phyloP scores from a whole-genome alignment of 2,888 invertebrate species.

The Drosophila atripex region DNA sequence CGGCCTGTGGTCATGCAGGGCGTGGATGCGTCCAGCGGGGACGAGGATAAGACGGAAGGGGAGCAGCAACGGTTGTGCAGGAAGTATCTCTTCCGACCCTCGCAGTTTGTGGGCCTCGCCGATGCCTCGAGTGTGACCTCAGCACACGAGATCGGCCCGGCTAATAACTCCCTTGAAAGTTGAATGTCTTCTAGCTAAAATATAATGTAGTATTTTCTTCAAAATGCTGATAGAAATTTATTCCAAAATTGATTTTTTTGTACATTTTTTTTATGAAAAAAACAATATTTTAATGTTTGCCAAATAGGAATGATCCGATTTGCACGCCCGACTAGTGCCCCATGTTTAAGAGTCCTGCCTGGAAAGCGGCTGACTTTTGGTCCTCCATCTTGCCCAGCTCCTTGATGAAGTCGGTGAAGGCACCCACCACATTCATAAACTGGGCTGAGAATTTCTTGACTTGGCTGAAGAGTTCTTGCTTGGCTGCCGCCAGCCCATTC shows the following conservation, averaged over 20 bases:
- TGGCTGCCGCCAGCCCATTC: background rate
- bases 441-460: background rate
- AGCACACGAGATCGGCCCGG: background rate
- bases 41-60: background rate
- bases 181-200: background rate
- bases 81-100: conserved; percentile 13
- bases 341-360: background rate
- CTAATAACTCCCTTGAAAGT: background rate
- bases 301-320: background rate
- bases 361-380: background rate
- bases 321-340: background rate
- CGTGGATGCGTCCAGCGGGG: background rate
- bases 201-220: background rate
- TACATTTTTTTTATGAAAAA: no score
- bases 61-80: conserved; percentile 6
- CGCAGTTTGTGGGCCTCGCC: background rate
- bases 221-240: background rate
- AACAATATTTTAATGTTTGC: background rate
- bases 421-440: background rate
- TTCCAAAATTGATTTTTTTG: background rate
- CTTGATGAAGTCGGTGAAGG: conserved; percentile 8
- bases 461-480: background rate
- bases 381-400: background rate
- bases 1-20: background rate
- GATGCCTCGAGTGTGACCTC: background rate